A percentile compares a stretch with the other conserved stretches of the same genome.
These are phyloP conservation scores for Hystrix brachyura DNA, from an alignment of 2,113 vertebrate species.

Conservation along the genomic window DNA sequence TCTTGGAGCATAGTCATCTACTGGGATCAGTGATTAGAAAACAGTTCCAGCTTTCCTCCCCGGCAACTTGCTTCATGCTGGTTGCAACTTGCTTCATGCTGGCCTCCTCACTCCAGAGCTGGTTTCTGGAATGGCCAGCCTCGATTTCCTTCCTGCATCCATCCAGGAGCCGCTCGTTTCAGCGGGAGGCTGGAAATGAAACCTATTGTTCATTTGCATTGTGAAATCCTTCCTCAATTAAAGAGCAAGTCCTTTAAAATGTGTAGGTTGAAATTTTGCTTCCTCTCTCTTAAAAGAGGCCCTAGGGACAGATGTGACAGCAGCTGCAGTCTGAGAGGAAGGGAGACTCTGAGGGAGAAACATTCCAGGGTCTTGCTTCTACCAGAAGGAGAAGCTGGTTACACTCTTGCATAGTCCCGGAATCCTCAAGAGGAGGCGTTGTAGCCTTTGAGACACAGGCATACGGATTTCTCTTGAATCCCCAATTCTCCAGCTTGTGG, in stretches of 20 bases:
- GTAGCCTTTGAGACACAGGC: background rate
- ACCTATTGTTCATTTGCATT: conserved; percentile 59
- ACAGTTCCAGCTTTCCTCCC: background rate
- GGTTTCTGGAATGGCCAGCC: conserved; percentile 5
- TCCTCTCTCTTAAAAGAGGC: conserved; percentile 38
- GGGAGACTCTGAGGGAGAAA: background rate
- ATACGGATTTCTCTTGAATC: background rate
- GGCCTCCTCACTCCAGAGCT: background rate
- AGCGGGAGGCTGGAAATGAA: conserved; percentile 47
- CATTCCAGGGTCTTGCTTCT: background rate
- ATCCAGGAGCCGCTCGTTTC: conserved; percentile 21
- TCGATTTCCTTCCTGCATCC: conserved; percentile 59
- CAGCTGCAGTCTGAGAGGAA: conserved; percentile 16
- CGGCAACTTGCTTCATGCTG: background rate
- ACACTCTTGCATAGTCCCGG: background rate
- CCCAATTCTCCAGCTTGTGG: background rate
- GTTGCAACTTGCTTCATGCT: background rate
- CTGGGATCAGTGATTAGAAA: background rate
- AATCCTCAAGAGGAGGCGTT: background rate
- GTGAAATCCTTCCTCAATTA: conserved; percentile 64
- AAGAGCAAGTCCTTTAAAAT: conserved; percentile 45
- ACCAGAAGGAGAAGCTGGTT: background rate
- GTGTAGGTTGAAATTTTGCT: conserved; percentile 49
- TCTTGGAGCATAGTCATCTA: background rate
- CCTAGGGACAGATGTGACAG: background rate